Evolutionary conservation across 2,888 invertebrate genomes (phyloP), one percentile per base, ranked within the genome.

Genomic region (Pocota personata): DNA sequence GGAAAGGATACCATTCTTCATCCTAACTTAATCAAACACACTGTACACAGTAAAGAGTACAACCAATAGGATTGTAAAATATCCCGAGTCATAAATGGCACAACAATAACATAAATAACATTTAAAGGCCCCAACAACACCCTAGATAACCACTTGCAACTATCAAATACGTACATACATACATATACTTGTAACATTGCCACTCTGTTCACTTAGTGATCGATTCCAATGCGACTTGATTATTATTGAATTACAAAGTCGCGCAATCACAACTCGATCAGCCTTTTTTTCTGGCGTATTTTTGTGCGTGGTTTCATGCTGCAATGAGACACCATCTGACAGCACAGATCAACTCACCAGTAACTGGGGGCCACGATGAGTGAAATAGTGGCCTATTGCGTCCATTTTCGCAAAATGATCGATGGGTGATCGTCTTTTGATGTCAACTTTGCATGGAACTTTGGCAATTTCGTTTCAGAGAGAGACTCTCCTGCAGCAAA

Each of bases 391-490:
- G 66, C 37, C 66, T 35, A 72, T 62, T 73, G 73, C 78, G 55
- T 57, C 73, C 73, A 62, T 78, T 78, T 83, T 83, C 46, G 73
- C 72, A 78, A 73, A 83, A 78, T 83, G 83, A 84, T 80, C 69
- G 75, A 84, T 80, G 84, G 69, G 62, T 69, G 62, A 80, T 71
- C 75, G 80, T 75, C 84, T 80, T 84, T 75, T 84, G 84, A 84
- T 84, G 84, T 84, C 84, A 84, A 84, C 80, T 84, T 84, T 84
- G 80, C 84, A 84, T 84, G 80, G 71, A 80, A 66, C 50, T 79
- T 84, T 84, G 84, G 84, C 75, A 75, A 76, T 58, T 79, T 40
- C 5, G 5, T 40, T 75, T 62, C n/a, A 55, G 43, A 64, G 60
- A 32, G 72, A 66, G 43, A 72, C 72, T 37, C 43, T 46, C 52